Evolutionary conservation across 2,888 invertebrate genomes (phyloP).

Genomic region (Sceliomorpha sp.): DNA sequence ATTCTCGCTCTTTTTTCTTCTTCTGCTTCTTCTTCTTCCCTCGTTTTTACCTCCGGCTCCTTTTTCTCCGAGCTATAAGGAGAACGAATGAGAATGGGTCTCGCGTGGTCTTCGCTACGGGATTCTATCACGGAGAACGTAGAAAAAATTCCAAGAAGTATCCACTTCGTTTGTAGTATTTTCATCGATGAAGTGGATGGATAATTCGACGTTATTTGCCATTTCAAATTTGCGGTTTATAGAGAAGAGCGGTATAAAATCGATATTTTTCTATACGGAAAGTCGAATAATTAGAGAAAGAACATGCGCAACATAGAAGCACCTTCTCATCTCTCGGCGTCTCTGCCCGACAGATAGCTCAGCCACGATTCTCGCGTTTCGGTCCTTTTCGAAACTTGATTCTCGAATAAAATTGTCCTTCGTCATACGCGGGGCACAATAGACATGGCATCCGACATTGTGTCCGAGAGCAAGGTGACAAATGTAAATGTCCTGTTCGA

Average conservation of each 20-base stretch:
- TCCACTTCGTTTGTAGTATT: too few species aligned
- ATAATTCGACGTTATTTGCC: too few species aligned
- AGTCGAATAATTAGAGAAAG: too few species aligned
- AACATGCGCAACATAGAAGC: too few species aligned
- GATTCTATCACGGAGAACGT: conserved; percentile 2
- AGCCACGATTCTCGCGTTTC: too few species aligned
- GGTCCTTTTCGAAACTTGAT: too few species aligned
- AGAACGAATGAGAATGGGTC: conserved; percentile 12
- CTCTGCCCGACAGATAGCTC: too few species aligned
- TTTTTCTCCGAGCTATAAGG: conserved; percentile 11
- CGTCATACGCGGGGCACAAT: not conserved
- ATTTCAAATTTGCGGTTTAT: too few species aligned
- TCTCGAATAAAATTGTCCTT: not conserved
- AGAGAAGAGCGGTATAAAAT: too few species aligned
- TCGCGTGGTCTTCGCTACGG: not conserved
- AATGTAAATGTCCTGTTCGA: conserved; percentile 29
- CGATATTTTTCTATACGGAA: too few species aligned
- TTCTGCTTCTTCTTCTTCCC: conserved; percentile 15
- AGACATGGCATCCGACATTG: conserved; percentile 4
- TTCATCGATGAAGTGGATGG: too few species aligned
- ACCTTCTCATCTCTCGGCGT: too few species aligned
- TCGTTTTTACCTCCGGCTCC: conserved; percentile 1
- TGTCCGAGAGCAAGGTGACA: conserved; percentile 16
- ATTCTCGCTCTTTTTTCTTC: conserved; percentile 1
- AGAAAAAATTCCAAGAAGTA: conserved; percentile 9